These are phyloP conservation scores for Caerostris darwini DNA, from an alignment of 1,140 invertebrate species.

Conservation along the genomic window DNA sequence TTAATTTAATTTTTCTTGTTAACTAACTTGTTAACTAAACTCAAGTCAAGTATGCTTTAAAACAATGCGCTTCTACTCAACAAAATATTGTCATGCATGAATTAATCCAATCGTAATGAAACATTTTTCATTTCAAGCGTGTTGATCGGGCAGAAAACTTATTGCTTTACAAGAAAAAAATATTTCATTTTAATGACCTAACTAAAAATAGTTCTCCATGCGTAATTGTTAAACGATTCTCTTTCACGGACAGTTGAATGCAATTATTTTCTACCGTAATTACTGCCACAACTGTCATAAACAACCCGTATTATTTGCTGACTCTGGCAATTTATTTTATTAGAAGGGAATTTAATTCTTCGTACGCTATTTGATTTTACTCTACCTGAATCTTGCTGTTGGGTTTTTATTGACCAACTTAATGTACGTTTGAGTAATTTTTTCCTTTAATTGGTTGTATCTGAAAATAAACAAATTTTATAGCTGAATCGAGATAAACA, in stretches of 20 bases:
- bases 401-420: not conserved
- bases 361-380: slow-evolving; percentile 1
- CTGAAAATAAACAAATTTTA: not conserved
- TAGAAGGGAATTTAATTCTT: slow-evolving; percentile 14
- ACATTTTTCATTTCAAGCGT: slow-evolving; percentile 31
- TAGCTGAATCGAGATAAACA: not conserved
- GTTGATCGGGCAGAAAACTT: slow-evolving; percentile 35
- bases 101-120: slow-evolving; percentile 58
- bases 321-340: slow-evolving; percentile 42
- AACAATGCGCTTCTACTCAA: not conserved
- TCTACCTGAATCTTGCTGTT: not conserved
- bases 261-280: slow-evolving; percentile 55
- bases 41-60: too few relatives aligned
- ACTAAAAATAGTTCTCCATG: slow-evolving; percentile 36
- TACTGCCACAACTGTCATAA: slow-evolving; percentile 66
- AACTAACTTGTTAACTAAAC: too few relatives aligned
- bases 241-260: slow-evolving; percentile 47
- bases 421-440: not conserved
- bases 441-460: not conserved
- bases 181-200: not conserved
- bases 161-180: slow-evolving; percentile 5
- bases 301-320: slow-evolving; percentile 52
- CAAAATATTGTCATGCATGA: slow-evolving; percentile 25
- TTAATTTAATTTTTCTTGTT: too few relatives aligned
- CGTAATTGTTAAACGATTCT: slow-evolving; percentile 47